Percentiles rank a stretch among this genome's conserved stretches.
Evolutionary conservation across 2,888 invertebrate species (phyloP).

Genomic region (Shargacucullia verbasci): DNA sequence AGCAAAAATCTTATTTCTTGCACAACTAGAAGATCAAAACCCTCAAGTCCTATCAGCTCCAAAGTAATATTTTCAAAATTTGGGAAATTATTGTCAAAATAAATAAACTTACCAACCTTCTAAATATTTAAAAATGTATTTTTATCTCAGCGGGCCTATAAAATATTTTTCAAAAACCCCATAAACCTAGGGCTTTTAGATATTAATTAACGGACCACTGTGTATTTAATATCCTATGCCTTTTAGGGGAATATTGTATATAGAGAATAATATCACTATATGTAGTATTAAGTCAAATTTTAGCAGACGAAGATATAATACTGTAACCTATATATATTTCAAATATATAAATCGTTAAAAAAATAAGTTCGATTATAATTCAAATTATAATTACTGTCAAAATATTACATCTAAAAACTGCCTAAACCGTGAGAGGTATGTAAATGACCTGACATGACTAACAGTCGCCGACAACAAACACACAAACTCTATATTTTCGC

Average conservation of each 20-base stretch:
- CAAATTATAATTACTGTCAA: slow-evolving; percentile 34
- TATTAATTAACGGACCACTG: slow-evolving; percentile 79
- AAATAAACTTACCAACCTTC: too few relatives aligned
- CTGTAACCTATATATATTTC: slow-evolving; percentile 58
- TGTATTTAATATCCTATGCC: slow-evolving; percentile 79
- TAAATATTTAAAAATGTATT: too few relatives aligned
- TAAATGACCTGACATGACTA: too few relatives aligned
- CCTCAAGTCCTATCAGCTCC: too few relatives aligned
- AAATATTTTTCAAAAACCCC: slow-evolving; percentile 64
- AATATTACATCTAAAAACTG: background rate
- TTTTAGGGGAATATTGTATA: slow-evolving; percentile 73
- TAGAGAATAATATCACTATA: slow-evolving; percentile 68
- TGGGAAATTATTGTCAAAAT: too few relatives aligned
- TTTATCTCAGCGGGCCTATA: slow-evolving; percentile 5
- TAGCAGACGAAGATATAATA: slow-evolving; percentile 62
- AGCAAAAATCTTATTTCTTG: too few relatives aligned
- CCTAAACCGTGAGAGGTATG: too few relatives aligned
- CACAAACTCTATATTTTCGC: too few relatives aligned
- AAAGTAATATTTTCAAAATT: too few relatives aligned
- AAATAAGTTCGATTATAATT: slow-evolving; percentile 31
- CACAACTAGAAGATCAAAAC: too few relatives aligned
- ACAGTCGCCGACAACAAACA: too few relatives aligned
- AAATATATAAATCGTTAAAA: slow-evolving; percentile 40
- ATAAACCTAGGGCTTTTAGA: slow-evolving; percentile 58
- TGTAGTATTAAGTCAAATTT: slow-evolving; percentile 58